Evolutionary conservation across 2,888 invertebrate species (phyloP).

Genomic region (Melieria picta): DNA sequence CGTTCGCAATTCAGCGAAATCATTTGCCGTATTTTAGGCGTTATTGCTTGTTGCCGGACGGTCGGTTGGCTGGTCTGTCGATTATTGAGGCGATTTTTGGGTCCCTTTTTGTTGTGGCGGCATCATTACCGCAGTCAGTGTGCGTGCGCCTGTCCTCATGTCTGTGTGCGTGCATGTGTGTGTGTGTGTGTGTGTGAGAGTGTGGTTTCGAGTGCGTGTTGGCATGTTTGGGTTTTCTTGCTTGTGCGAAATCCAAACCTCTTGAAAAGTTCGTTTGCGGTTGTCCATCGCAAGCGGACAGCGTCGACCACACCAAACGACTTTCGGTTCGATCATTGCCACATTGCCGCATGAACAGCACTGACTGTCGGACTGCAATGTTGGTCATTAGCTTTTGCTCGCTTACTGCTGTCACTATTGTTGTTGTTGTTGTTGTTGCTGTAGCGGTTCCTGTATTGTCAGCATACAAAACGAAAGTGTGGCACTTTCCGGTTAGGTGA

Average conservation of each 20-base stretch:
- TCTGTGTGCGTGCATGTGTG: neutral
- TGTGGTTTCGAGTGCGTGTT: constrained; percentile 19
- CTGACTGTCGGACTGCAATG: too few species aligned
- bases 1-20: too few species aligned
- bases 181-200: constrained; percentile 11
- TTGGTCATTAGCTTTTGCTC: too few species aligned
- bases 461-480: constrained; percentile 55
- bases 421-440: constrained; percentile 2
- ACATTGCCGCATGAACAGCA: too few species aligned
- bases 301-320: neutral
- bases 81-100: neutral
- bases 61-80: neutral
- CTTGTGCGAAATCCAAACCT: too few species aligned
- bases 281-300: too few species aligned
- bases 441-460: neutral
- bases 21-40: neutral
- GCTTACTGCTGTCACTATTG: neutral
- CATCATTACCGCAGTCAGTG: neutral
- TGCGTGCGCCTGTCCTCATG: neutral
- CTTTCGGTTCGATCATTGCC: too few species aligned
- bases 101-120: neutral
- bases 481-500: constrained; percentile 39
- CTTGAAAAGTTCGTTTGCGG: too few species aligned
- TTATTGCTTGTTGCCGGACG: neutral
- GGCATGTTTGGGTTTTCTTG: constrained; percentile 15